Conservation (phyloP, 92 coral and sea anemone genomes). For the Plumapathes pennacea region DNA sequence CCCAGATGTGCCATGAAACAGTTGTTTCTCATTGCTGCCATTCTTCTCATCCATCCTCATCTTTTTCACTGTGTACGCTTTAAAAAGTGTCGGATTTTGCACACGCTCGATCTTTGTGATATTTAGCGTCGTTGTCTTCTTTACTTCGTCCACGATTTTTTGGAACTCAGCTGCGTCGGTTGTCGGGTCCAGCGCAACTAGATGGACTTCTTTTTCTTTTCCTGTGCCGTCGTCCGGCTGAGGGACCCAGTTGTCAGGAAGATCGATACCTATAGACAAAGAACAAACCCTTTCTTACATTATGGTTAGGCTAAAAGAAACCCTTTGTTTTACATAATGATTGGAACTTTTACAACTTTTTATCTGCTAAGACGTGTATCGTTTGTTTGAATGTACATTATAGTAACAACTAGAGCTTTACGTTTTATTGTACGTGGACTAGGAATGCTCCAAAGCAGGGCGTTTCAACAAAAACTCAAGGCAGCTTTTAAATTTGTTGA, state of each 20-base stretch:
- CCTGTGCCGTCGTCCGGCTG: conserved; percentile 59
- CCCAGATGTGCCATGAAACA: conserved; percentile 67
- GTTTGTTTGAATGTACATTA: too few relatives aligned
- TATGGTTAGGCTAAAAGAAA: too few relatives aligned
- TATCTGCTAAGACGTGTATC: too few relatives aligned
- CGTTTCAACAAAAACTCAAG: too few relatives aligned
- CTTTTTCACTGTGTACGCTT: conserved; percentile 34
- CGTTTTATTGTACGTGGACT: too few relatives aligned
- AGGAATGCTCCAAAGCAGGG: too few relatives aligned
- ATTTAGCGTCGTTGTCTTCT: conserved; percentile 10
- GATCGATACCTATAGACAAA: conserved; percentile 16
- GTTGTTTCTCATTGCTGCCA: conserved; percentile 60
- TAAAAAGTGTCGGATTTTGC: conserved; percentile 62
- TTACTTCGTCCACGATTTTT: conserved; percentile 25
- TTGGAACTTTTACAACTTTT: too few relatives aligned
- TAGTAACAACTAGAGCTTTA: too few relatives aligned
- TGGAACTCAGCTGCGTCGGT: conserved; percentile 41
- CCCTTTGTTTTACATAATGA: too few relatives aligned
- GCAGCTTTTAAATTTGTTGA: too few relatives aligned
- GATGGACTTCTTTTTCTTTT: conserved; percentile 49
- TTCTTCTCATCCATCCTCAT: conserved; percentile 64
- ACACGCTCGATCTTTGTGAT: conserved; percentile 66
- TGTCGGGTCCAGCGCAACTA: conserved; percentile 44
- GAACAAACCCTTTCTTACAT: neutral
- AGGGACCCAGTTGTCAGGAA: conserved; percentile 64